These are phyloP conservation scores for Drosophila grimshawi DNA, from an alignment of 1,140 invertebrate genomes.

Conservation along the genomic window DNA sequence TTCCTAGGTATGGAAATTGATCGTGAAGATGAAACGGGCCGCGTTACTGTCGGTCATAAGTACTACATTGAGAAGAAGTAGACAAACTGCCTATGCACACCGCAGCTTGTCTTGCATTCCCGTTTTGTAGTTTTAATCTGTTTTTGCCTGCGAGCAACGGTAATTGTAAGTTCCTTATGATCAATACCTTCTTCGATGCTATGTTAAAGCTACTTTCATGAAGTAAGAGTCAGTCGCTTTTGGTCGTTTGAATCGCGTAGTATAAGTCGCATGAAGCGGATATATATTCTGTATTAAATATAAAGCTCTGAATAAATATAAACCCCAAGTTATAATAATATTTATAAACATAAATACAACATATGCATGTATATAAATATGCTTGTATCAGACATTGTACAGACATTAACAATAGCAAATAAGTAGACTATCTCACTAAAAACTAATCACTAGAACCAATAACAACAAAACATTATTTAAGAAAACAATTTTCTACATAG, in stretches of 20 bases:
- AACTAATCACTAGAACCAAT: conserved; percentile 2
- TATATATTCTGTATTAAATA: too few relatives aligned
- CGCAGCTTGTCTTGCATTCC: too few relatives aligned
- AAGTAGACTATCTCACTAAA: conserved; percentile 43
- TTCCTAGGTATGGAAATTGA: neutral
- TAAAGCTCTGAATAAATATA: too few relatives aligned
- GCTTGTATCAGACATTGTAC: neutral
- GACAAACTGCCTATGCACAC: too few relatives aligned
- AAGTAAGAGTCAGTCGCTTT: too few relatives aligned
- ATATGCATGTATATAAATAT: conserved; percentile 23
- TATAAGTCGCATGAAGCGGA: too few relatives aligned
- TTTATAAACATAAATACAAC: conserved; percentile 24
- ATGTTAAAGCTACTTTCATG: too few relatives aligned
- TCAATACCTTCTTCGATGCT: too few relatives aligned
- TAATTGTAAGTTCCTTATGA: too few relatives aligned
- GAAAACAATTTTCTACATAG: conserved; percentile 17
- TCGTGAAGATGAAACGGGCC: neutral
- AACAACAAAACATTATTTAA: conserved; percentile 18
- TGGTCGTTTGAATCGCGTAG: too few relatives aligned
- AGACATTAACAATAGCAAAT: conserved; percentile 37
- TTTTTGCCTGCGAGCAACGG: too few relatives aligned
- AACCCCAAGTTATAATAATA: neutral
- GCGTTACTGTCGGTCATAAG: neutral
- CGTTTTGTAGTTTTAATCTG: too few relatives aligned
- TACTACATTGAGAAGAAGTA: neutral